These are phyloP conservation scores for Phasianus colchicus DNA, from an alignment of 2,113 vertebrate genomes.

Conservation along the genomic window DNA sequence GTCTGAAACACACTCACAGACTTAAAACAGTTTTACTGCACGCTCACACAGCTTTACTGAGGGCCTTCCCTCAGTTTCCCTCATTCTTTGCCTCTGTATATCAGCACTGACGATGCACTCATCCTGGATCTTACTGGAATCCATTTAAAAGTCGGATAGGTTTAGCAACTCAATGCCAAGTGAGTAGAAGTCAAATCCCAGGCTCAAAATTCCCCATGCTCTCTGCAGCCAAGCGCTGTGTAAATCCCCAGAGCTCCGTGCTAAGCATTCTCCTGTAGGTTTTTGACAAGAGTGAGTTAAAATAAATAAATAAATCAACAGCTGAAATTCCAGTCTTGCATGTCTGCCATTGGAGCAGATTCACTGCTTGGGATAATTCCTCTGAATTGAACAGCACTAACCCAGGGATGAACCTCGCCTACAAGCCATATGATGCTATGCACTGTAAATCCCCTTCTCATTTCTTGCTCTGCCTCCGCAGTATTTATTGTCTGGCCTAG, in stretches of 20 bases:
- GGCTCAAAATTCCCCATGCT: not conserved
- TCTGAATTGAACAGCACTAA: slow-evolving; percentile 34
- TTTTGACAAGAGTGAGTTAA: slow-evolving; percentile 2
- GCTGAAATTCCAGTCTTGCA: not conserved
- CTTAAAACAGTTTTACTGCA: not conserved
- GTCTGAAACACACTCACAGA: not conserved
- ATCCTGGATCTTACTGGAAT: not conserved
- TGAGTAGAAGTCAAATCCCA: not conserved
- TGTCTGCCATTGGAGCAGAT: not conserved
- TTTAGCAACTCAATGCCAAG: not conserved
- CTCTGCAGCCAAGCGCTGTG: not conserved
- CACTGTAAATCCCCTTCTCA: slow-evolving; percentile 45
- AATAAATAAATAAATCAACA: not conserved
- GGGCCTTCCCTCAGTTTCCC: not conserved
- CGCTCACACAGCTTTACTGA: not conserved
- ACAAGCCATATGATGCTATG: not conserved
- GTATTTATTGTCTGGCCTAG: slow-evolving; percentile 26
- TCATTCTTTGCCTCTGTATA: not conserved
- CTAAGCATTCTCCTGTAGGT: accelerated
- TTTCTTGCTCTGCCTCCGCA: slow-evolving; percentile 2
- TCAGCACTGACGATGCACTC: not conserved
- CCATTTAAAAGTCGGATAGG: not conserved
- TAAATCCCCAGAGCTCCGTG: not conserved
- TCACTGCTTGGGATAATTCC: slow-evolving; percentile 50
- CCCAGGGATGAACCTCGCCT: slow-evolving; percentile 50